Evolutionary conservation across 2,113 vertebrate species (phyloP), one percentile per base, ranked within the genome.

Genomic region (Puffinus mauretanicus): DNA sequence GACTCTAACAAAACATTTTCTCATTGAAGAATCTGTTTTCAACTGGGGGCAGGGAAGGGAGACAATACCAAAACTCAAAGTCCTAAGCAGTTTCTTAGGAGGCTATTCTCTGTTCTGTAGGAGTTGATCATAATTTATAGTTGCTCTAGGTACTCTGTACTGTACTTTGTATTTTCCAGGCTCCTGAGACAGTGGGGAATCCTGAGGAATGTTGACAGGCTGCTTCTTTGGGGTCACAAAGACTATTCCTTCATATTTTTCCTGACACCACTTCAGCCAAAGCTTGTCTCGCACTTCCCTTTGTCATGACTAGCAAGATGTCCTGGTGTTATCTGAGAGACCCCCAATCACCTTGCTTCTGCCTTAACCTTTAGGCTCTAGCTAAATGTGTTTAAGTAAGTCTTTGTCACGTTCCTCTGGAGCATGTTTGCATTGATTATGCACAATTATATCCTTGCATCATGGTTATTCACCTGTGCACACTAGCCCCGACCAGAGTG

Each of bases 351-450:
- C 51, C n/a, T 83, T 24, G 36, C 16, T 90, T 66, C n/a, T 93
- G 16, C 58, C 76, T 92, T 88, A 76, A 61, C 73, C 44, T 94
- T 82, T 92, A 93, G 29, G 38, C 20, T 85, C 44, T 92, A 93
- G 78, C 85, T 86, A 96, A 97, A 80, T 1, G 11, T 89, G 46
- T 65, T 95, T 96, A 95, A 97, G 75, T 94, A 91, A 97, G 96
- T 95, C 92, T 97, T 95, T 90, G 66, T 90, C 89, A 92, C 55
- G 22, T 97, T 95, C 69, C 83, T 78, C 94, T 93, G 90, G 93
- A 97, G 92, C 81, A 84, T 96, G 86, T 82, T 94, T 96, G 85
- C 94, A 95, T 96, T 97, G 97, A 96, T 97, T 97, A 97, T 96
- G 95, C 88, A 94, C 84, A 97, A 90, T 92, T 94, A 94, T 91